Conservation (phyloP, 2,113 vertebrate species). For the Leptodactylus fuscus region DNA sequence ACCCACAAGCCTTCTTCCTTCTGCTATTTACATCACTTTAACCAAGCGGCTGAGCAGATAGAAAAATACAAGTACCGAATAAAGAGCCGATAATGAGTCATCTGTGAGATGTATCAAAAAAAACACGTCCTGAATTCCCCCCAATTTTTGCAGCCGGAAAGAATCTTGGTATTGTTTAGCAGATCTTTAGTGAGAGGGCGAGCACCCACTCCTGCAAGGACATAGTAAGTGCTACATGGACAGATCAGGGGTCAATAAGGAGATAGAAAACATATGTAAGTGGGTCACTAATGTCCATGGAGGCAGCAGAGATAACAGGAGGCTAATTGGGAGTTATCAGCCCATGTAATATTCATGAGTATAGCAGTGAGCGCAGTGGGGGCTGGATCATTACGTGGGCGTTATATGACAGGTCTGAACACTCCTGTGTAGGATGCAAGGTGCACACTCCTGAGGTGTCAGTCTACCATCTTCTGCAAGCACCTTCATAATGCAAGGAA, state of each 20-base stretch:
- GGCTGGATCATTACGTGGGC: constrained; percentile 13
- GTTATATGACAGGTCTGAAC: constrained; percentile 1
- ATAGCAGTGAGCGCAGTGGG: constrained; percentile 7
- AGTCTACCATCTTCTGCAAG: neutral
- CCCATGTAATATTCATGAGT: constrained; percentile 46
- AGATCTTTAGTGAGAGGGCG: neutral
- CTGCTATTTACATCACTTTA: no score
- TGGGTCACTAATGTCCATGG: constrained; percentile 22
- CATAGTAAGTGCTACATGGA: neutral
- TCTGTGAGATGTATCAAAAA: neutral
- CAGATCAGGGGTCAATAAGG: constrained; percentile 14
- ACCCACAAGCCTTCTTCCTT: no score
- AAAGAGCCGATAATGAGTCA: constrained; percentile 37
- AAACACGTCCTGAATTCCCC: constrained; percentile 17
- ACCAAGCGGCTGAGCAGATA: no score
- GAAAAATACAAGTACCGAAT: no score
- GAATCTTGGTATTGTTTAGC: neutral
- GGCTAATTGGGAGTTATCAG: constrained; percentile 15
- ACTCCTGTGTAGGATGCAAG: neutral
- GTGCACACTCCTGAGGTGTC: neutral
- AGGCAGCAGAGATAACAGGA: constrained; percentile 8
- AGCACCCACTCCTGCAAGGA: neutral
- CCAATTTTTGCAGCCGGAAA: neutral
- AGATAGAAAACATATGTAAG: neutral
- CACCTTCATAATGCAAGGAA: no score